Evolutionary conservation across 2,113 vertebrate species (phyloP).

Genomic region (Catharus bicknelli): DNA sequence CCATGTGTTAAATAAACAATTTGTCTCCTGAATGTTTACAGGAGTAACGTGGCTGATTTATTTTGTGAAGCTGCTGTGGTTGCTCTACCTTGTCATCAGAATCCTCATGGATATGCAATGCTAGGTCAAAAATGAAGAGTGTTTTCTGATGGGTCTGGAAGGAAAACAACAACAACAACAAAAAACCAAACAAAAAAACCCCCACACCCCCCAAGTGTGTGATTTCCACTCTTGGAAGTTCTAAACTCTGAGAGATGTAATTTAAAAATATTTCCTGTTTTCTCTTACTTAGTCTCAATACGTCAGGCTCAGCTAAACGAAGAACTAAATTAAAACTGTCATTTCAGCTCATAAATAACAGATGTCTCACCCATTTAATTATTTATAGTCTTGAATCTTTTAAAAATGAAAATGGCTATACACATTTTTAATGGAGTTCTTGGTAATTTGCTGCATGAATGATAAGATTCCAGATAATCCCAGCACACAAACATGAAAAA

Average conservation of each 20-base stretch:
- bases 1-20: not conserved
- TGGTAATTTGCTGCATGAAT: slow-evolving; percentile 84
- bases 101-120: not conserved
- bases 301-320: slow-evolving; percentile 73
- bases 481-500: slow-evolving; percentile 81
- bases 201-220: not conserved
- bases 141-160: slow-evolving; percentile 53
- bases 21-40: slow-evolving; percentile 9
- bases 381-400: slow-evolving; percentile 85
- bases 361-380: slow-evolving; percentile 84
- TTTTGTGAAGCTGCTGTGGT: not conserved
- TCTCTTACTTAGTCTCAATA: slow-evolving; percentile 69
- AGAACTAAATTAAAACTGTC: slow-evolving; percentile 84
- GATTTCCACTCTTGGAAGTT: slow-evolving; percentile 50
- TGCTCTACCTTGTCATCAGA: slow-evolving; percentile 10
- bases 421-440: slow-evolving; percentile 87
- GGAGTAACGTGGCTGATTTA: not conserved
- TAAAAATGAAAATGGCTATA: slow-evolving; percentile 84
- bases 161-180: not conserved
- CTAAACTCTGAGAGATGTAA: slow-evolving; percentile 18
- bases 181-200: not conserved
- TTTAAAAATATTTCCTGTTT: slow-evolving; percentile 73
- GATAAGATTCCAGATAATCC: slow-evolving; percentile 83
- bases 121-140: slow-evolving; percentile 12
- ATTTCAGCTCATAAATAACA: slow-evolving; percentile 91